A percentile compares a stretch with the other conserved stretches of the same genome.
Evolutionary conservation across 1,140 invertebrate species (phyloP).

Genomic region (Drosophila pachea): DNA sequence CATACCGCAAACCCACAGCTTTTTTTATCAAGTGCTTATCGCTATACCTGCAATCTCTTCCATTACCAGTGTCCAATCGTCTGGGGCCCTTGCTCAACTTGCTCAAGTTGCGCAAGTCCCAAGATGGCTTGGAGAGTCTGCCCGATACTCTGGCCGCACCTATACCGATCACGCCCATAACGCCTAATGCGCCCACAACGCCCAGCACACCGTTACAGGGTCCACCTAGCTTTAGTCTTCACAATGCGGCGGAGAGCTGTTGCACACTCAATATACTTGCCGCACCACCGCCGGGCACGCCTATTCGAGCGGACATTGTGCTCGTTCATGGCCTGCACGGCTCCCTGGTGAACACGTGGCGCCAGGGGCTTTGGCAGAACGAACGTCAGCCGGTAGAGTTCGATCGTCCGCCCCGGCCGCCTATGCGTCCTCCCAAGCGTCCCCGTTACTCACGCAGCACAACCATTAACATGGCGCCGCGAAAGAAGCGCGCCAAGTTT

Average conservation of each 20-base stretch:
- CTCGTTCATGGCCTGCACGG: slow-evolving; percentile 83
- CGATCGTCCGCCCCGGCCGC: slow-evolving; percentile 69
- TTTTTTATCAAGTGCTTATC: slow-evolving; percentile 30
- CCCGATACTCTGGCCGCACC: slow-evolving; percentile 51
- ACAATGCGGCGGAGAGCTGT: slow-evolving; percentile 59
- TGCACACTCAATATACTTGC: slow-evolving; percentile 79
- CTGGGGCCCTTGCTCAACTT: slow-evolving; percentile 74
- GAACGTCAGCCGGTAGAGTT: slow-evolving; percentile 75
- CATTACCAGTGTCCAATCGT: slow-evolving; percentile 70
- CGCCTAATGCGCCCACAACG: slow-evolving; percentile 23
- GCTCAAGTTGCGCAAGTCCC: slow-evolving; percentile 70
- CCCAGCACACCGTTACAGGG: slow-evolving; percentile 39
- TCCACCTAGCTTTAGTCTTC: slow-evolving; percentile 41
- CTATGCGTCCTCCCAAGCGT: slow-evolving; percentile 72
- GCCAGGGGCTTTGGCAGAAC: slow-evolving; percentile 80
- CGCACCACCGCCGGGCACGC: slow-evolving; percentile 70
- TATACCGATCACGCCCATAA: slow-evolving; percentile 43
- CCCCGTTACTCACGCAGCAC: slow-evolving; percentile 69
- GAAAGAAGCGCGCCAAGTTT: slow-evolving; percentile 67
- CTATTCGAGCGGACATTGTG: slow-evolving; percentile 80
- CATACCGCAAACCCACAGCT: slow-evolving; percentile 17
- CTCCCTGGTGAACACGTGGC: slow-evolving; percentile 81
- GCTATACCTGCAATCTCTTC: slow-evolving; percentile 13
- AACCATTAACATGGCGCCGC: slow-evolving; percentile 59
- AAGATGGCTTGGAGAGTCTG: slow-evolving; percentile 72